Evolutionary conservation across 1,140 invertebrate genomes (phyloP).

Genomic region (Nasonia vitripennis): DNA sequence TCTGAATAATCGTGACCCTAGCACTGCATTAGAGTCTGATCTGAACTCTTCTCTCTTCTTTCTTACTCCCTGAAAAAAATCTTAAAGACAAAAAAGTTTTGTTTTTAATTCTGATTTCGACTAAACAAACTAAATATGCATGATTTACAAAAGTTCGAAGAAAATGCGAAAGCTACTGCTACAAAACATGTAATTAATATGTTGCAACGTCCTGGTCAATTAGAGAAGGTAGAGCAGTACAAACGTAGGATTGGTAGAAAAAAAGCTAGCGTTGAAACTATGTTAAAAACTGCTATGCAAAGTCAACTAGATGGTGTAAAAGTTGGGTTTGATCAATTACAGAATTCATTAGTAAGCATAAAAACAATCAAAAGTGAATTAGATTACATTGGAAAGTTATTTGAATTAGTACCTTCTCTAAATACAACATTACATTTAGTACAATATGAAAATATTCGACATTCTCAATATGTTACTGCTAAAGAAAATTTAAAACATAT

Average conservation of each 20-base stretch:
- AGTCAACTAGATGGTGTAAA: slow-evolving; percentile 97
- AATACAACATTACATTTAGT: slow-evolving; percentile 88
- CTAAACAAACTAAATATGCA: slow-evolving; percentile 72
- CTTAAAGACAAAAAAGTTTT: too few species aligned
- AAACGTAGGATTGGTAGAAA: slow-evolving; percentile 87
- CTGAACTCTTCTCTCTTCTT: too few species aligned
- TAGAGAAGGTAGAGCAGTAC: slow-evolving; percentile 96
- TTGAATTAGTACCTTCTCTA: slow-evolving; percentile 82
- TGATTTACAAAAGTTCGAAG: slow-evolving; percentile 84
- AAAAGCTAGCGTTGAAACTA: slow-evolving; percentile 96
- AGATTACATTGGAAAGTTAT: slow-evolving; percentile 72
- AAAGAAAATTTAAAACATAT: slow-evolving; percentile 99
- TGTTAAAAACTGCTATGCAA: slow-evolving; percentile 98
- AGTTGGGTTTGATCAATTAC: slow-evolving; percentile 93
- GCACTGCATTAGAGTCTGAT: too few species aligned
- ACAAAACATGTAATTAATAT: slow-evolving; percentile 94
- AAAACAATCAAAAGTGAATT: slow-evolving; percentile 82
- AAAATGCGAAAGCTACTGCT: slow-evolving; percentile 88
- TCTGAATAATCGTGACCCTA: too few species aligned
- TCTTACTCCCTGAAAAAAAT: too few species aligned
- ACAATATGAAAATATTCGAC: slow-evolving; percentile 92
- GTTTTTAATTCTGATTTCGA: too few species aligned
- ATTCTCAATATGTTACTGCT: slow-evolving; percentile 97
- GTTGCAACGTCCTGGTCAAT: slow-evolving; percentile 94
- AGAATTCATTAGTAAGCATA: slow-evolving; percentile 89